These are phyloP conservation scores for Esox masquinongy DNA, from an alignment of 2,797 vertebrate genomes.

Conservation along the genomic window DNA sequence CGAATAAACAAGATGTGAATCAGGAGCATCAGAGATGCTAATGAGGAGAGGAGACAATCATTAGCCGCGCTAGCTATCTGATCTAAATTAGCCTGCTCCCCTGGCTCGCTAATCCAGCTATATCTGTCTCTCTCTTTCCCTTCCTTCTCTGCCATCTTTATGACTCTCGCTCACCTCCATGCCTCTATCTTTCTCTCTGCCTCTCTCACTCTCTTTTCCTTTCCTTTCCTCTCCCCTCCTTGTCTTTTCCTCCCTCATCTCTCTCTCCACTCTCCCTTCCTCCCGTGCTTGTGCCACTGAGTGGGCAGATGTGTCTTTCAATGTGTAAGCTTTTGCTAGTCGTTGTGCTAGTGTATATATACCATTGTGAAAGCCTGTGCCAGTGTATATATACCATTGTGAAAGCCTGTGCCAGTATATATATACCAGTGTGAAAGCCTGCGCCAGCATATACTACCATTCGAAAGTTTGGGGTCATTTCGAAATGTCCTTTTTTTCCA, in stretches of 20 bases:
- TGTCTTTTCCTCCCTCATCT: neutral
- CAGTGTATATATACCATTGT: neutral
- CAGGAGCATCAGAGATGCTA: neutral
- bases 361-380: neutral
- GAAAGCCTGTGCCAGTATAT: neutral
- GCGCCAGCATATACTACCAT: neutral
- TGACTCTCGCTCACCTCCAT: no score
- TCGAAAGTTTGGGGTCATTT: neutral
- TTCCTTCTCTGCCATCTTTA: neutral
- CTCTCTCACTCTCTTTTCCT: no score
- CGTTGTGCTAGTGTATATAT: neutral
- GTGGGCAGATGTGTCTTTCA: neutral
- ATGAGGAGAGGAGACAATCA: neutral
- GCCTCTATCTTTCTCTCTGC: no score
- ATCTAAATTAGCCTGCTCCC: neutral
- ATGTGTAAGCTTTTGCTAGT: neutral
- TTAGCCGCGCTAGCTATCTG: neutral
- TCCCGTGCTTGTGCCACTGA: neutral
- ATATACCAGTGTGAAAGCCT: neutral
- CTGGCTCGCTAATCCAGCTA: slow-evolving; percentile 3
- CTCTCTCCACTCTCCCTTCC: neutral
- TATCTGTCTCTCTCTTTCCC: slow-evolving; percentile 15
- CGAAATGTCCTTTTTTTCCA: no score
- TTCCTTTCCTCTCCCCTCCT: neutral
- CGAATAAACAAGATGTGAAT: neutral